These are phyloP conservation scores for Pipistrellus nathusii DNA, from an alignment of 2,797 vertebrate genomes.

Conservation along the genomic window DNA sequence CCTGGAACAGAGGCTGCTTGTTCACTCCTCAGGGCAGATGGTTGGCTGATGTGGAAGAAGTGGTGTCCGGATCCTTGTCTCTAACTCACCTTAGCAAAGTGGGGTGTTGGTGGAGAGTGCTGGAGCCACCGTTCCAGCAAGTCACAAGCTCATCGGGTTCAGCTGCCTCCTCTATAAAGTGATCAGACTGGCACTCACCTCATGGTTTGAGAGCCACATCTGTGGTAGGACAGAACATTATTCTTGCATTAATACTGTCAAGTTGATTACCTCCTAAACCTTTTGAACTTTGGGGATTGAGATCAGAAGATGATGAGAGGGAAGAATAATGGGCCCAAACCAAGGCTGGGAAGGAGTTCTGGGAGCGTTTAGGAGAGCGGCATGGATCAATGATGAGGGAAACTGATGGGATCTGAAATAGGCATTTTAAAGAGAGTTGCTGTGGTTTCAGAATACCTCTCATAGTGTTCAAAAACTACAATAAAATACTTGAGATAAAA, in stretches of 20 bases:
- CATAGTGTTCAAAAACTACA: not conserved
- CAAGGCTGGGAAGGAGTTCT: not conserved
- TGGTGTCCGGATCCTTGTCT: not conserved
- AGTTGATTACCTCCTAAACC: not conserved
- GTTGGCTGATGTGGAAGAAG: not conserved
- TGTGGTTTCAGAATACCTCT: not conserved
- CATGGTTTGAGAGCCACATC: not conserved
- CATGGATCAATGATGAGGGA: rapidly evolving
- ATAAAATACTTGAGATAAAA: not conserved
- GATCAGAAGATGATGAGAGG: not conserved
- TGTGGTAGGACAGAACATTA: not conserved
- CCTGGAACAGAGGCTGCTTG: not conserved
- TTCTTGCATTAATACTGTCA: not conserved
- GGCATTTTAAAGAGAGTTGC: not conserved
- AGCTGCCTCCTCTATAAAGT: not conserved
- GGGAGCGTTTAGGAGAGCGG: not conserved
- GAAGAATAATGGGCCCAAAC: not conserved
- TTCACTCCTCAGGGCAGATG: not conserved
- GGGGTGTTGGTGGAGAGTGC: no score
- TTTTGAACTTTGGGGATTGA: not conserved
- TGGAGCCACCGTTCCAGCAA: not conserved
- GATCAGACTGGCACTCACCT: not conserved
- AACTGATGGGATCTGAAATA: no score
- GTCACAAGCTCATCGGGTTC: not conserved
- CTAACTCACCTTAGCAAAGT: not conserved